Evolutionary conservation across 2,888 invertebrate genomes (phyloP).

Genomic region (Agrochola lota): DNA sequence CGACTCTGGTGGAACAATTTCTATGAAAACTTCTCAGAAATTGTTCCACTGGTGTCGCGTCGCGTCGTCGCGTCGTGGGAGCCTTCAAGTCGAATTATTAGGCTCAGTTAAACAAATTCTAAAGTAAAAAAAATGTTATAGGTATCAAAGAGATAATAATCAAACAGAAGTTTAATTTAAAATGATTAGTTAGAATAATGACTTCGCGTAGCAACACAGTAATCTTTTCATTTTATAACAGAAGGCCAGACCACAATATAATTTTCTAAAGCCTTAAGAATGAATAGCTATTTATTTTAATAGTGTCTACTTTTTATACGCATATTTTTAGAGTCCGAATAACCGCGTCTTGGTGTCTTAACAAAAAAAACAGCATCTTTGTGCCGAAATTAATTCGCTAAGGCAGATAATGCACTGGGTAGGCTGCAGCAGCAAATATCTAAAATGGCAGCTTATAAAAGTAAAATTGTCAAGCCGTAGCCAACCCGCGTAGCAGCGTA

Average conservation of each 20-base stretch:
- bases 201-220: conserved; percentile 15
- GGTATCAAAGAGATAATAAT: background rate
- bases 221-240: conserved; percentile 20
- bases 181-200: conserved; percentile 7
- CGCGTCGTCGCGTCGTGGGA: no score
- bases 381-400: conserved; percentile 60
- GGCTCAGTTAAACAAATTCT: no score
- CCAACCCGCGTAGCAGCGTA: conserved; percentile 22
- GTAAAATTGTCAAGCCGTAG: background rate
- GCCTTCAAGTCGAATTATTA: background rate
- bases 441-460: background rate
- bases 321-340: conserved; percentile 53
- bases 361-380: conserved; percentile 60
- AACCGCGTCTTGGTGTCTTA: conserved; percentile 32
- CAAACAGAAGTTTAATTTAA: conserved; percentile 12
- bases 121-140: background rate
- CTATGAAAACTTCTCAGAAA: no score
- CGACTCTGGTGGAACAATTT: no score
- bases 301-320: conserved; percentile 54
- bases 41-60: no score
- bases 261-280: conserved; percentile 35
- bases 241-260: conserved; percentile 26
- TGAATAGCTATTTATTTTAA: conserved; percentile 54
- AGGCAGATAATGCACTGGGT: conserved; percentile 41
- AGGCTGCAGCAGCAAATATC: background rate